Evolutionary conservation across 2,888 invertebrate genomes (phyloP), one percentile per base, ranked within the genome.

Genomic region (Acronicta aceris): DNA sequence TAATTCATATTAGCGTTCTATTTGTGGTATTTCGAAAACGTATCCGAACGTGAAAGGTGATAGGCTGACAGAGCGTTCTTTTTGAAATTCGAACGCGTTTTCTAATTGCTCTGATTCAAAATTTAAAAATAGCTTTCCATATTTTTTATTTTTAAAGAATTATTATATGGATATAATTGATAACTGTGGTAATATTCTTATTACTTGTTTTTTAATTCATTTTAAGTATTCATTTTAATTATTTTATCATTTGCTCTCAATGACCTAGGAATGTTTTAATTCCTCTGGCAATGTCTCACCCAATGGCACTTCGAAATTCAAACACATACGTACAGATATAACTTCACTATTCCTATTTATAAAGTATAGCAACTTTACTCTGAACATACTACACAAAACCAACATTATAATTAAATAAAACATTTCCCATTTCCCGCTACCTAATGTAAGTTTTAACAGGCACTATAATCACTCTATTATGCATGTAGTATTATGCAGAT

Each of bases 1-100:
- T 90, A 89, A 89, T 91, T 91, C 86, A 89, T 89, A 91, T 92
- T 91, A 90, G 84, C 87, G 85, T 84, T 79, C 79, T 78, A 79
- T 77, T 74, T 72, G 54, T 74, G 63, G 64, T 62, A 65, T 70
- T 78, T 79, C 42, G 74, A 59, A 62, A 76, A 66, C 46, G 59
- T 72, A 78, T 76, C 61, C 71, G 66, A 76, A 72, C 67, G 75
- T 78, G 76, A 59, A 78, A 81, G 72, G 56, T 59, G 76, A 76
- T 75, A 66, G 49, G 55, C 47, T 66, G 79, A 64, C 58, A 59
- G 54, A 57, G 41, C 65, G 64, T 66, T 54, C 66, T 79, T 85
- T 90, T 91, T 91, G 91, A 90, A 86, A 90, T 89, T 85, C 78
- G 91, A 91, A 83, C 82, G 66, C 72, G 69, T 76, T 81, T 73